A percentile compares a stretch with the other conserved stretches of the same genome.
These are phyloP conservation scores for Epinephelus fuscoguttatus DNA, from an alignment of 2,113 vertebrate genomes.

Conservation along the genomic window DNA sequence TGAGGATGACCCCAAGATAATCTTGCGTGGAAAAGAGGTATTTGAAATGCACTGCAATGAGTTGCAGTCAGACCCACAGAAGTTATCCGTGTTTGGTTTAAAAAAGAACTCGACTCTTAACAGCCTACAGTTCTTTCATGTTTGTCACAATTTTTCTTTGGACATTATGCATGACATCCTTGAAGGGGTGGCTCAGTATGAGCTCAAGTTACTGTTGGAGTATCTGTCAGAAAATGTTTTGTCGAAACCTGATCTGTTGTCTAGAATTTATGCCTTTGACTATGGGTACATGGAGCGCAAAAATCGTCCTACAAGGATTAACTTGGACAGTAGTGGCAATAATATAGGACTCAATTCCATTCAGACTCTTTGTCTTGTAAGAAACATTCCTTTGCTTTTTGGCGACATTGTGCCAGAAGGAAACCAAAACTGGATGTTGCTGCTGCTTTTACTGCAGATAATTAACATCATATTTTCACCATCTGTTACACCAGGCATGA, in stretches of 20 bases:
- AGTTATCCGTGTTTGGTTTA: conserved; percentile 23
- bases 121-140: conserved; percentile 50
- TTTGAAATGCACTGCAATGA: conserved; percentile 33
- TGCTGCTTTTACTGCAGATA: too few relatives aligned
- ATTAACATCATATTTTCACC: too few relatives aligned
- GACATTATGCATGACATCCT: conserved; percentile 59
- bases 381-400: conserved; percentile 58
- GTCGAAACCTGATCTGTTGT: conserved; percentile 23
- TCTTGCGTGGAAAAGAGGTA: background rate
- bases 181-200: conserved; percentile 47
- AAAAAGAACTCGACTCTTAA: conserved; percentile 42
- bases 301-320: conserved; percentile 50
- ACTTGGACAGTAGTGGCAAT: conserved; percentile 44
- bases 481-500: too few relatives aligned
- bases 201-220: conserved; percentile 57
- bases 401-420: conserved; percentile 51
- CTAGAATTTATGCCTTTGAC: conserved; percentile 47
- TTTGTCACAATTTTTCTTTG: conserved; percentile 43
- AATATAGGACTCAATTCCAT: conserved; percentile 31
- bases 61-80: conserved; percentile 45
- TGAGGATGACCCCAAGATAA: conserved; percentile 37
- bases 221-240: conserved; percentile 35
- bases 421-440: conserved; percentile 35
- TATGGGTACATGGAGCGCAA: conserved; percentile 44
- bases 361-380: conserved; percentile 36